Conservation (phyloP, 2,113 vertebrate genomes). For the Cyprinodon brontotheroides region DNA sequence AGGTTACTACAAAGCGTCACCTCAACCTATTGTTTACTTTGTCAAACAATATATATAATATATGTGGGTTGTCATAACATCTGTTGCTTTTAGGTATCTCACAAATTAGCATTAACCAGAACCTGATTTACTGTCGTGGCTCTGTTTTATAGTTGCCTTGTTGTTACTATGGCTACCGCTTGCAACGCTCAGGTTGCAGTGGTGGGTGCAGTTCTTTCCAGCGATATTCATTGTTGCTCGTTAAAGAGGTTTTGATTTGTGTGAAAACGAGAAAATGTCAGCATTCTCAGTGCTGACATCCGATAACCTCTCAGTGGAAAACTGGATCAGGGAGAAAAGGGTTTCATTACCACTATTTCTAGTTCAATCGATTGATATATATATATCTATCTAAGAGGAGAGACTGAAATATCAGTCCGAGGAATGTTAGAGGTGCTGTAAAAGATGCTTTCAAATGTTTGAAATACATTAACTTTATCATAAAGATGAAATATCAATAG, state of each 20-base stretch:
- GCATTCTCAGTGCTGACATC: background rate
- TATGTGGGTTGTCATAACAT: background rate
- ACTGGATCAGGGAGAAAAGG: background rate
- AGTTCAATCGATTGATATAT: background rate
- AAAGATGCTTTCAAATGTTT: background rate
- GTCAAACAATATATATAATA: background rate
- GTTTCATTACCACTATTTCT: background rate
- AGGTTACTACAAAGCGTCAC: background rate
- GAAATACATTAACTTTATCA: background rate
- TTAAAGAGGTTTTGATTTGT: slow-evolving; percentile 8
- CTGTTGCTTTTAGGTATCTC: background rate
- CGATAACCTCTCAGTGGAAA: background rate
- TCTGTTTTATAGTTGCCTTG: background rate
- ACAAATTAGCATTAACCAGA: slow-evolving; percentile 2
- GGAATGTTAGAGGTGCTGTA: background rate
- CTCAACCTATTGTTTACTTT: too few relatives aligned
- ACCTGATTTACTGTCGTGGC: slow-evolving; percentile 3
- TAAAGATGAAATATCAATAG: background rate
- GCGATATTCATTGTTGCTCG: background rate
- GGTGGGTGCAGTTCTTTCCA: slow-evolving; percentile 9
- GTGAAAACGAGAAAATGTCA: background rate
- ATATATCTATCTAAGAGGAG: background rate
- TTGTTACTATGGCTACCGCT: slow-evolving; percentile 60
- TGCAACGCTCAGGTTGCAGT: slow-evolving; percentile 14
- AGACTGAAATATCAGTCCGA: background rate